Evolutionary conservation across 2,888 invertebrate species (phyloP).

Genomic region (Idaea dimidiata): DNA sequence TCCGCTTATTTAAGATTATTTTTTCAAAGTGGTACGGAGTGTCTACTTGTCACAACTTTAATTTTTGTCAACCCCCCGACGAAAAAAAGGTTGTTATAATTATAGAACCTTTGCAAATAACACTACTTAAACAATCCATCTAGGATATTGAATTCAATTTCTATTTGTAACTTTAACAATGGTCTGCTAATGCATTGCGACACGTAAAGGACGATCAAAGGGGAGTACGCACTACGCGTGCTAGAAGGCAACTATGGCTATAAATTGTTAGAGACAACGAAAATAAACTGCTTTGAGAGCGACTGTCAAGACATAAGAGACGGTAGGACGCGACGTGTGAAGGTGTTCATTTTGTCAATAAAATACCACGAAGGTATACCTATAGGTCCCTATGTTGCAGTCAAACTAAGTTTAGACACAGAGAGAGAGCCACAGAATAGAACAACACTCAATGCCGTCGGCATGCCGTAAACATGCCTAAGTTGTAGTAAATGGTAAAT

Average conservation of each 20-base stretch:
- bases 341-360: background rate
- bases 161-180: background rate
- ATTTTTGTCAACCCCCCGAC: too few species aligned
- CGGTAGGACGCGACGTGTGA: background rate
- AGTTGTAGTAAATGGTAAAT: too few species aligned
- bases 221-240: background rate
- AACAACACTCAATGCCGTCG: too few species aligned
- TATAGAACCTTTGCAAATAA: too few species aligned
- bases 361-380: background rate
- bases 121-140: background rate
- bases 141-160: background rate
- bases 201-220: background rate
- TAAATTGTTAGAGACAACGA: background rate
- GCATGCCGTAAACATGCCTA: too few species aligned
- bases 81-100: too few species aligned
- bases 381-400: too few species aligned
- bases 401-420: too few species aligned
- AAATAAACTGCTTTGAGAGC: background rate
- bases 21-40: too few species aligned
- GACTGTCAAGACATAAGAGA: background rate
- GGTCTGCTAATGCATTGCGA: slow-evolving; percentile 5
- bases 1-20: too few species aligned
- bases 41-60: too few species aligned
- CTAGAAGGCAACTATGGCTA: background rate
- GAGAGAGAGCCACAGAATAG: too few species aligned